Percentiles rank a stretch among this genome's conserved stretches.
Conservation (phyloP, 1,140 invertebrate genomes). For the Propsilocerus akamusi region DNA sequence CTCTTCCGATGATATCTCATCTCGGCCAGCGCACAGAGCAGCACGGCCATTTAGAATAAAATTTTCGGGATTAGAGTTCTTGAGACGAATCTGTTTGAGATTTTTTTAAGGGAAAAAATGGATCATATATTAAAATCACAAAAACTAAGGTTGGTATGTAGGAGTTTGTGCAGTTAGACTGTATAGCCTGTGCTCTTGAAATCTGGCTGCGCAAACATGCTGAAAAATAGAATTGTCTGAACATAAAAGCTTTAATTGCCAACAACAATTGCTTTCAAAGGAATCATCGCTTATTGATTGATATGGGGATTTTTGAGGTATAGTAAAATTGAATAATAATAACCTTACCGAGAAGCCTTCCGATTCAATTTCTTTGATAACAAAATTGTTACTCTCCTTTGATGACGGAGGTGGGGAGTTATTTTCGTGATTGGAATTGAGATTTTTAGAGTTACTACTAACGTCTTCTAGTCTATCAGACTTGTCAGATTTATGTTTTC, state of each 20-base stretch:
- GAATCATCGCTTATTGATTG: background rate
- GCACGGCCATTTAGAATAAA: slow-evolving; percentile 58
- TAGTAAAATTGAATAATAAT: slow-evolving; percentile 4
- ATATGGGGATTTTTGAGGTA: background rate
- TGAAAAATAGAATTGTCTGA: background rate
- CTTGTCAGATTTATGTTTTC: slow-evolving; percentile 40
- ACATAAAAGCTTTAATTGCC: background rate
- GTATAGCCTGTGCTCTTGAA: too few species aligned
- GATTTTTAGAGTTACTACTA: background rate
- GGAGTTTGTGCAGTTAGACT: too few species aligned
- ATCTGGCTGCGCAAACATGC: too few species aligned
- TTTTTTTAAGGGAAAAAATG: slow-evolving; percentile 9
- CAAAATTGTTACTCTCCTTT: background rate
- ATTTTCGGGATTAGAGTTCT: slow-evolving; percentile 27
- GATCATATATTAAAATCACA: too few species aligned
- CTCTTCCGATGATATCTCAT: slow-evolving; percentile 54
- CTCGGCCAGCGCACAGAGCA: slow-evolving; percentile 52
- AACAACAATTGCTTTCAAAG: background rate
- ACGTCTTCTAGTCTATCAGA: slow-evolving; percentile 19
- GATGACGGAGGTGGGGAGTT: background rate
- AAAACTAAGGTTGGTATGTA: too few species aligned
- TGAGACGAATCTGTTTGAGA: slow-evolving; percentile 29
- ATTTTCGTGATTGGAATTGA: slow-evolving; percentile 5
- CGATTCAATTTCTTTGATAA: background rate
- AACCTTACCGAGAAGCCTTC: slow-evolving; percentile 1